A percentile compares a stretch with the other conserved stretches of the same genome.
Conservation (phyloP, 2,888 invertebrate species). For the Ecliptopera silaceata region DNA sequence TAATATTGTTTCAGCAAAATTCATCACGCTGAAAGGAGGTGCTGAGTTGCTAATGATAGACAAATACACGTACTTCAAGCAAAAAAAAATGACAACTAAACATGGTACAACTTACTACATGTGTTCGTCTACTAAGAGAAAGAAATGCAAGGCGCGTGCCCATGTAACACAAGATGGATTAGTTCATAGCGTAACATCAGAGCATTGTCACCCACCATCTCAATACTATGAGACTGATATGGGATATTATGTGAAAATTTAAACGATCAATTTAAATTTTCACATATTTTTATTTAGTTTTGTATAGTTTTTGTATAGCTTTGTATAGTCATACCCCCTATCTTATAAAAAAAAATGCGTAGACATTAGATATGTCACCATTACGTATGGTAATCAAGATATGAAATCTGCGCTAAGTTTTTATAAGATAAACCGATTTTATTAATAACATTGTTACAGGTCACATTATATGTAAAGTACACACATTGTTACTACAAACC, state of each 20-base stretch:
- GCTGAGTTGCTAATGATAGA: neutral
- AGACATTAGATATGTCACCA: too few species aligned
- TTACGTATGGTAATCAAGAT: too few species aligned
- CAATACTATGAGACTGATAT: neutral
- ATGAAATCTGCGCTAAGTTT: too few species aligned
- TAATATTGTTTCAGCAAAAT: neutral
- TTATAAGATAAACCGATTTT: too few species aligned
- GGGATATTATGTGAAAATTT: neutral
- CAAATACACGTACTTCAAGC: neutral
- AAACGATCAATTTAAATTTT: neutral
- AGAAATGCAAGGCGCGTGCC: slow-evolving; percentile 11
- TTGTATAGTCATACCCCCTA: too few species aligned
- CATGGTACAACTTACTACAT: neutral
- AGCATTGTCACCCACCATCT: neutral
- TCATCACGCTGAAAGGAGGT: neutral
- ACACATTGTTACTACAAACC: too few species aligned
- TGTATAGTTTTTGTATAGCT: too few species aligned
- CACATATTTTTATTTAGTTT: too few species aligned
- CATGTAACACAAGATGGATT: neutral
- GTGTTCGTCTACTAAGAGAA: slow-evolving; percentile 5
- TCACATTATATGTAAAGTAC: too few species aligned
- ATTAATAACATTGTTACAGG: too few species aligned
- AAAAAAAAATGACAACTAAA: neutral
- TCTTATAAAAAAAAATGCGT: too few species aligned
- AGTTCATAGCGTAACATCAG: neutral